A percentile compares a stretch with the other conserved stretches of the same genome.
Conservation (phyloP, 2,888 invertebrate genomes). For the Oxycera nigricornis region DNA sequence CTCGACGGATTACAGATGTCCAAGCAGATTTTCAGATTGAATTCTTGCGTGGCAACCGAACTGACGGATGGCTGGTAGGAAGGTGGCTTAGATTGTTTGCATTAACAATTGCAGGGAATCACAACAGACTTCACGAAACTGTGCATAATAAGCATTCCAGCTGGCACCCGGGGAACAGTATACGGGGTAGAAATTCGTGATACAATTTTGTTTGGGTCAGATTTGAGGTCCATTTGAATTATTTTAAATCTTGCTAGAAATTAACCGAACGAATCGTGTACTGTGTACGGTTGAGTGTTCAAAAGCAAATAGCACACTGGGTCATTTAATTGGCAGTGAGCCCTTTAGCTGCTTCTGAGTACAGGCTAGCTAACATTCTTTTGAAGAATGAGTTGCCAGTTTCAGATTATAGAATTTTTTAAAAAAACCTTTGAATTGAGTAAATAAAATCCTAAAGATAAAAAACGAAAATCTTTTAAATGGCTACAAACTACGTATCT, state of each 20-base stretch:
- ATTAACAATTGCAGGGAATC: constrained; percentile 1
- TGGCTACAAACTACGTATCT: too few species aligned
- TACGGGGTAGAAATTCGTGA: background rate
- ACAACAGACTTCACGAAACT: background rate
- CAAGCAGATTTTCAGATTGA: background rate
- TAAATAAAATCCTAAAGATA: too few species aligned
- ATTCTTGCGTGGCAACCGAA: background rate
- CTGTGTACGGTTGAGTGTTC: background rate
- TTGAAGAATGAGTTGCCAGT: too few species aligned
- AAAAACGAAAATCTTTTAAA: too few species aligned
- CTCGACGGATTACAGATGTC: background rate
- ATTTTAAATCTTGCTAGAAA: constrained; percentile 23
- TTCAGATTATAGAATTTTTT: too few species aligned
- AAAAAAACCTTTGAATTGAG: too few species aligned
- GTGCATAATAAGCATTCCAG: background rate
- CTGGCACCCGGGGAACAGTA: background rate
- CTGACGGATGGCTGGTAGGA: constrained; percentile 3
- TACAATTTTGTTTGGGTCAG: constrained; percentile 38
- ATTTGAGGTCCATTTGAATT: constrained; percentile 42
- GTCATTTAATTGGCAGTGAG: background rate
- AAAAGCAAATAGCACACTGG: background rate
- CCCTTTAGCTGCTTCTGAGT: background rate
- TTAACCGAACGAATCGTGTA: background rate
- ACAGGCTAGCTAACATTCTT: background rate
- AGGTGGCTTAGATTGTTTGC: background rate